Conservation (phyloP, 2,888 invertebrate genomes). For the Galerucella nymphaeae region DNA sequence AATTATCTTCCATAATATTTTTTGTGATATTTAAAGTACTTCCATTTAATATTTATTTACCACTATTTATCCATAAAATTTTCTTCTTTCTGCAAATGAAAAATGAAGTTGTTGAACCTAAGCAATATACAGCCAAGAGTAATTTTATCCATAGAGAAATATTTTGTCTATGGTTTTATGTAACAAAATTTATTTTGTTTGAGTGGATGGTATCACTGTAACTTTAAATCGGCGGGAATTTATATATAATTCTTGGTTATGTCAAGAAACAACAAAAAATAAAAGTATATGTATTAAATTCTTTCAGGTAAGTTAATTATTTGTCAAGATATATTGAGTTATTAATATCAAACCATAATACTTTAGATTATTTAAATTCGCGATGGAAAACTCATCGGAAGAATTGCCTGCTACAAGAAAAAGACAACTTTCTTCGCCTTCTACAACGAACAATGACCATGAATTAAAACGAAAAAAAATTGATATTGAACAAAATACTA, state of each 20-base stretch:
- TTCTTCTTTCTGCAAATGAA: background rate
- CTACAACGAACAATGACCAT: constrained; percentile 69
- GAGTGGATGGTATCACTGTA: background rate
- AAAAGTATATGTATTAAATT: background rate
- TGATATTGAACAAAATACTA: constrained; percentile 65
- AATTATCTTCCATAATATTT: constrained; percentile 41
- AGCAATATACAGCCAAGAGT: background rate
- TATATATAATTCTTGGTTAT: constrained; percentile 4
- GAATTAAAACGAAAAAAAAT: constrained; percentile 77
- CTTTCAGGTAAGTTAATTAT: background rate
- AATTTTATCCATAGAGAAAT: too few species aligned
- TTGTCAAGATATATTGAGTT: background rate
- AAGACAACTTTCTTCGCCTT: constrained; percentile 78
- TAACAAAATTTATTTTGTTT: too few species aligned
- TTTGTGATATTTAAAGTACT: constrained; percentile 7
- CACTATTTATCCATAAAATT: too few species aligned
- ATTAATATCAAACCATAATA: background rate
- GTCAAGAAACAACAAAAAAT: constrained; percentile 4
- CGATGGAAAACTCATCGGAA: constrained; percentile 63
- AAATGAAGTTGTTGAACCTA: background rate
- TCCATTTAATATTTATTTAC: constrained; percentile 10
- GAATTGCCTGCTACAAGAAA: constrained; percentile 87
- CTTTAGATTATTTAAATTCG: background rate
- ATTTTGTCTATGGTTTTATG: background rate
- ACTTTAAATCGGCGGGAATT: background rate